Percentiles rank a stretch among this genome's conserved stretches.
phyloP scores from a whole-genome alignment of 2,888 invertebrate species.

The Nomada fabriciana region DNA sequence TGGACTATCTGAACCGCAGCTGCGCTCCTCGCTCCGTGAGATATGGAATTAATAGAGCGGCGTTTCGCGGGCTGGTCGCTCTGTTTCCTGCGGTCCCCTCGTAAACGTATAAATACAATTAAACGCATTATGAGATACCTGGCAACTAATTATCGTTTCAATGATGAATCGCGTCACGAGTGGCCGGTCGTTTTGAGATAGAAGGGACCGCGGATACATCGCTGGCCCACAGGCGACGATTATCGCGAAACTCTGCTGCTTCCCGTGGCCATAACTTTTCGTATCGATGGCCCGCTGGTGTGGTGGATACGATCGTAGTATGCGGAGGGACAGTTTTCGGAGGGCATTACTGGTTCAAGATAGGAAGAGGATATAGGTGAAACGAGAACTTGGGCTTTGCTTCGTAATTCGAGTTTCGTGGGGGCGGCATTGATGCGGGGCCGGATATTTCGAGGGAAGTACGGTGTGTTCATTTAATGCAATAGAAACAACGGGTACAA shows the following conservation, averaged over 20 bases:
- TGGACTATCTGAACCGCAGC: conserved; percentile 69
- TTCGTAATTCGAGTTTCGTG: neutral
- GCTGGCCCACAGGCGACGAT: conserved; percentile 24
- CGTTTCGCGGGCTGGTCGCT: conserved; percentile 29
- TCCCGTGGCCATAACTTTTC: conserved; percentile 38
- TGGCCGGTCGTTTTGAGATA: neutral
- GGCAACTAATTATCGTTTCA: conserved; percentile 50
- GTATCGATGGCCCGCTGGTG: conserved; percentile 18
- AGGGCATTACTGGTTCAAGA: neutral
- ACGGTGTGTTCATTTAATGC: neutral
- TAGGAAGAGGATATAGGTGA: neutral
- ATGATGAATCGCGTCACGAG: conserved; percentile 38
- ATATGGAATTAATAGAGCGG: conserved; percentile 69
- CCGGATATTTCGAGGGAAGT: neutral
- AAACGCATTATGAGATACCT: conserved; percentile 48
- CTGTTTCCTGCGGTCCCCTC: conserved; percentile 44
- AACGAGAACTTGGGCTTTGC: neutral
- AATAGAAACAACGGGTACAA: neutral
- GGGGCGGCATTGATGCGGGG: neutral
- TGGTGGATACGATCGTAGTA: too few relatives aligned
- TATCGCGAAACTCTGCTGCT: conserved; percentile 27
- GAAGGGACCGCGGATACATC: conserved; percentile 7
- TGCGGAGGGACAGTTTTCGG: neutral
- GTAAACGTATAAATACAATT: conserved; percentile 50
- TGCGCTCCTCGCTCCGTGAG: conserved; percentile 61